phyloP scores from a whole-genome alignment of 2,888 invertebrate genomes.

The Magallana nippona region DNA sequence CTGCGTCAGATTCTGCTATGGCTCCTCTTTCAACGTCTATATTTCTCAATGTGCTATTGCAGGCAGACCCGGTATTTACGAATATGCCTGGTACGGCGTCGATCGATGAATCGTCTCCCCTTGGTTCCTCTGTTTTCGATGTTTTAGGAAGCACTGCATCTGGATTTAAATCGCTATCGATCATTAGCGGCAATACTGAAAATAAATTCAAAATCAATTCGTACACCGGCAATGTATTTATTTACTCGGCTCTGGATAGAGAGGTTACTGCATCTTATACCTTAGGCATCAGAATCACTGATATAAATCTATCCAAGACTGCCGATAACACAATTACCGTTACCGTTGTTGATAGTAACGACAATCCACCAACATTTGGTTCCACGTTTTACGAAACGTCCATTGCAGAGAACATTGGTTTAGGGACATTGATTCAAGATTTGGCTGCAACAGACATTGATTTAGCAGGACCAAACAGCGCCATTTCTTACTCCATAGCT shows the following conservation, averaged over 20 bases:
- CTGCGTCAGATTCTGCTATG: conserved; percentile 53
- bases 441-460: conserved; percentile 60
- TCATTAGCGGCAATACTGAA: conserved; percentile 46
- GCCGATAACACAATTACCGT: conserved; percentile 54
- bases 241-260: conserved; percentile 57
- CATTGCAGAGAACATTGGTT: conserved; percentile 52
- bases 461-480: conserved; percentile 57
- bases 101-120: conserved; percentile 45
- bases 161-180: conserved; percentile 39
- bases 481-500: conserved; percentile 52
- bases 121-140: conserved; percentile 52
- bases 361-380: conserved; percentile 62
- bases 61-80: conserved; percentile 48
- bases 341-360: conserved; percentile 61
- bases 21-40: conserved; percentile 48
- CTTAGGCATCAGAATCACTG: conserved; percentile 52
- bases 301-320: conserved; percentile 53
- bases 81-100: conserved; percentile 48
- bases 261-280: conserved; percentile 53
- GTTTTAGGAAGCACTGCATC: conserved; percentile 44
- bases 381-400: conserved; percentile 53
- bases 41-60: conserved; percentile 45
- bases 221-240: conserved; percentile 56
- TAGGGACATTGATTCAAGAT: conserved; percentile 43
- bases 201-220: conserved; percentile 55